Conservation (phyloP, 2,888 invertebrate species). For the Spodoptera picta region DNA sequence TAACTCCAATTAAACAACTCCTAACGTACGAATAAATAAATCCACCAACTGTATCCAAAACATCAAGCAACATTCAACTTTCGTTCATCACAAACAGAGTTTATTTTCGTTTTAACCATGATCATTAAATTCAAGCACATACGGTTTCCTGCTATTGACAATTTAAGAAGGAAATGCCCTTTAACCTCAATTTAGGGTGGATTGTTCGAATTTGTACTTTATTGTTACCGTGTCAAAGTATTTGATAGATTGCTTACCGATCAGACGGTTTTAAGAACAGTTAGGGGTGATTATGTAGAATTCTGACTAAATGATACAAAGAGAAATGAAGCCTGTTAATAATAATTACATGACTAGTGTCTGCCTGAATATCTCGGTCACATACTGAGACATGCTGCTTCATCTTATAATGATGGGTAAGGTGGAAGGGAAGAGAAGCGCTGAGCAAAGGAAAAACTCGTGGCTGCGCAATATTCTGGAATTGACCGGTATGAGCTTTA, state of each 20-base stretch:
- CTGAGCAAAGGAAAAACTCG: too few species aligned
- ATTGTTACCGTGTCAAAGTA: background rate
- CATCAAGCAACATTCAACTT: conserved; percentile 7
- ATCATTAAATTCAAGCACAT: conserved; percentile 52
- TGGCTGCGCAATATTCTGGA: too few species aligned
- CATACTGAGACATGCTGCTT: too few species aligned
- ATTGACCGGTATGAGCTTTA: too few species aligned
- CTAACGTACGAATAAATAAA: conserved; percentile 24
- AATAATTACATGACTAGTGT: too few species aligned
- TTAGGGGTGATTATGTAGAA: background rate
- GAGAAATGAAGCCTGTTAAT: too few species aligned
- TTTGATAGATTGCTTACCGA: conserved; percentile 1
- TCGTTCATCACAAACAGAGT: rapidly evolving
- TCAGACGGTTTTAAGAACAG: background rate
- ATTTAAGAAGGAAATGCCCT: conserved; percentile 63
- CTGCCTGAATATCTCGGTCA: too few species aligned
- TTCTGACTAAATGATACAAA: too few species aligned
- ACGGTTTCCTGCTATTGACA: conserved; percentile 66
- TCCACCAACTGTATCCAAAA: background rate
- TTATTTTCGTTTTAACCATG: background rate
- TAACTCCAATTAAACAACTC: conserved; percentile 33
- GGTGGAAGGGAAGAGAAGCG: too few species aligned
- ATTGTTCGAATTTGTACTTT: conserved; percentile 7
- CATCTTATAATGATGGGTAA: too few species aligned
- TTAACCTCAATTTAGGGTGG: conserved; percentile 15